Evolutionary conservation across 2,888 invertebrate species (phyloP), one percentile per base, ranked within the genome.

Genomic region (Hemaris fuciformis): DNA sequence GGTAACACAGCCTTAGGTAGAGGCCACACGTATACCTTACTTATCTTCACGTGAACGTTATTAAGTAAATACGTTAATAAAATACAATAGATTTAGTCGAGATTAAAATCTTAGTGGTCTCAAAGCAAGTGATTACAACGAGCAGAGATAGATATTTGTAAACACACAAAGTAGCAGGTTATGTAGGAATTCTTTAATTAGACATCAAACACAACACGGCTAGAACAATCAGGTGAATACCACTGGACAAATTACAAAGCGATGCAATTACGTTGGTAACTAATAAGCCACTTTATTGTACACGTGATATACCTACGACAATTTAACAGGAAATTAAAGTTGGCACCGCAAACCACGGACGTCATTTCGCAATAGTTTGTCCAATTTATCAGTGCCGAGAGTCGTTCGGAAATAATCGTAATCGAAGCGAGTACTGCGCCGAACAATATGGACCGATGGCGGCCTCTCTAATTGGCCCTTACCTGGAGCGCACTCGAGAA

Each of bases 401-500:
- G 87, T 83, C 86, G 88, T 89, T 89, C 88, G 85, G 85, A 85
- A 87, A 90, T 90, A 90, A 91, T 89, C 91, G 91, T 90, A 91
- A 91, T 90, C 89, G 89, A 86, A 88, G 85, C 89, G 88, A 87
- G 88, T 18, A 53, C 82, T 79, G 84, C 86, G 85, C 87, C 87
- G 91, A 91, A 91, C 91, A 91, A 92, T 91, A 90, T 90, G 89
- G 91, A 85, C 91, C 91, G 90, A 89, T 88, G 89, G 84, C 87
- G 88, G 90, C 84, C 87, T 89, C 87, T 86, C 91, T 92, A 92
- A 92, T 92, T 92, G 92, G 92, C 92, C 91, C 92, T 92, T 91
- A 91, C 92, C 92, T 91, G 90, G 84, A 91, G 92, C 91, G 89
- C 88, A 91, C 91, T 92, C 89, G 89, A 91, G 91, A 92, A 92